A percentile compares a stretch with the other conserved stretches of the same genome.
phyloP scores from a whole-genome alignment of 2,797 vertebrate species.

The Pseudotriccus pelzelni region DNA sequence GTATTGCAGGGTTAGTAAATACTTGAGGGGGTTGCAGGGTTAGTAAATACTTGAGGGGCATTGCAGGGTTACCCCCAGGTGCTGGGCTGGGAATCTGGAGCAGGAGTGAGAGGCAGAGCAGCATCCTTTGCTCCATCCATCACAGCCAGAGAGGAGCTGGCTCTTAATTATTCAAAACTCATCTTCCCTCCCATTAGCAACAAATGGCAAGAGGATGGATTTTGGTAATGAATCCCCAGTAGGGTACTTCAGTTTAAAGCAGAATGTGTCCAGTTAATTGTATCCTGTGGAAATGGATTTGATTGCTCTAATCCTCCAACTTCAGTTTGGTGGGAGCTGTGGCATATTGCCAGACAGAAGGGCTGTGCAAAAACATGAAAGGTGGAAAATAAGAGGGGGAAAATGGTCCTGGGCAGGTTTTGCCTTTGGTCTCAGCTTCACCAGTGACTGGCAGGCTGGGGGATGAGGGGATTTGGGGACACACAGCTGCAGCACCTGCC shows the following conservation, averaged over 20 bases:
- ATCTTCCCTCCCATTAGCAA: slow-evolving; percentile 57
- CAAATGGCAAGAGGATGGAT: slow-evolving; percentile 46
- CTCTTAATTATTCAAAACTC: slow-evolving; percentile 61
- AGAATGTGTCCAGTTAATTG: slow-evolving; percentile 59
- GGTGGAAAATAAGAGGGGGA: neutral
- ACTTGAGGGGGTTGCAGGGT: too few relatives aligned
- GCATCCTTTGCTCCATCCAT: neutral
- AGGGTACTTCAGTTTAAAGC: slow-evolving; percentile 36
- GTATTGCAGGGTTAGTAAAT: neutral
- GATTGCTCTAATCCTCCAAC: slow-evolving; percentile 16
- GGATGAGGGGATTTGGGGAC: neutral
- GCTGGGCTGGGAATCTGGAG: neutral
- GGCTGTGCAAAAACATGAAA: neutral
- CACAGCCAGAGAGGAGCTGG: neutral
- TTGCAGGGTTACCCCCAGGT: rapidly evolving
- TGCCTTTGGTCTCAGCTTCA: neutral
- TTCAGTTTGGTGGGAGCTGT: neutral
- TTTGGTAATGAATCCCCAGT: slow-evolving; percentile 54
- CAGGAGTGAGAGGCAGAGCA: neutral
- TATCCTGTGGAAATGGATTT: slow-evolving; percentile 38
- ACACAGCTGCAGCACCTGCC: rapidly evolving
- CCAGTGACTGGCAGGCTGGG: neutral
- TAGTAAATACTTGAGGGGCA: too few relatives aligned
- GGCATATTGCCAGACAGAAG: neutral
- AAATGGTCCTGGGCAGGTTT: neutral